phyloP scores from a whole-genome alignment of 1,140 invertebrate species.

The Leptoteleia sp. region DNA sequence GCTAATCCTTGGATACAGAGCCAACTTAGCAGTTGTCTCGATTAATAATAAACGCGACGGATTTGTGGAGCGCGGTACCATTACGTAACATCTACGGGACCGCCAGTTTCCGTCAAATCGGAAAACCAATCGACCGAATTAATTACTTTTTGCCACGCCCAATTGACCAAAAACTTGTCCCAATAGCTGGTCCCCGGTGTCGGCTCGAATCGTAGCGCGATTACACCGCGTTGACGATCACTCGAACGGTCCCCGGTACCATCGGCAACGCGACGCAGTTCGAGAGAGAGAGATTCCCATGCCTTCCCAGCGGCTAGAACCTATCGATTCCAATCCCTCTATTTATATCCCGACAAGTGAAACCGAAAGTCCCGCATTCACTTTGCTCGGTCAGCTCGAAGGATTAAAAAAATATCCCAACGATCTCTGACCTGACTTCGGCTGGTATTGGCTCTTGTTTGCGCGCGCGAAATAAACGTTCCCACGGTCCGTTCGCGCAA shows the following conservation, averaged over 20 bases:
- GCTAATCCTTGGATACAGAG: too few relatives aligned
- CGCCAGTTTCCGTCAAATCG: not conserved
- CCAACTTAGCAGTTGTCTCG: too few relatives aligned
- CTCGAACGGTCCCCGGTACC: not conserved
- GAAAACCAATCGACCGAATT: not conserved
- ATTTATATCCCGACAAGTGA: constrained; percentile 39
- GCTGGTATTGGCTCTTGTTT: not conserved
- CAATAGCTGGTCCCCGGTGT: not conserved
- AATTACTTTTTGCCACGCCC: constrained; percentile 14
- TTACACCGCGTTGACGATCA: not conserved
- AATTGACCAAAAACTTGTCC: constrained; percentile 1
- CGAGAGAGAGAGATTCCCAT: not conserved
- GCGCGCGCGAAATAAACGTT: not conserved
- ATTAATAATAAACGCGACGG: too few relatives aligned
- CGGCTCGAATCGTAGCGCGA: not conserved
- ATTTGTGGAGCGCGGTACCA: too few relatives aligned
- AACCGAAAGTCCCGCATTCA: constrained; percentile 52
- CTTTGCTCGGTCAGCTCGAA: constrained; percentile 35
- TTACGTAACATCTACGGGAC: not conserved
- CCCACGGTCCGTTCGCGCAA: constrained; percentile 18
- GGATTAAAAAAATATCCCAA: constrained; percentile 8
- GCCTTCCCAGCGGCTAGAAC: constrained; percentile 1
- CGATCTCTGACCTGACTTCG: constrained; percentile 5
- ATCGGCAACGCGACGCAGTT: not conserved
- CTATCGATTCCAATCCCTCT: constrained; percentile 26